These are phyloP conservation scores for Sander lucioperca DNA, from an alignment of 2,113 vertebrate genomes.

Conservation along the genomic window DNA sequence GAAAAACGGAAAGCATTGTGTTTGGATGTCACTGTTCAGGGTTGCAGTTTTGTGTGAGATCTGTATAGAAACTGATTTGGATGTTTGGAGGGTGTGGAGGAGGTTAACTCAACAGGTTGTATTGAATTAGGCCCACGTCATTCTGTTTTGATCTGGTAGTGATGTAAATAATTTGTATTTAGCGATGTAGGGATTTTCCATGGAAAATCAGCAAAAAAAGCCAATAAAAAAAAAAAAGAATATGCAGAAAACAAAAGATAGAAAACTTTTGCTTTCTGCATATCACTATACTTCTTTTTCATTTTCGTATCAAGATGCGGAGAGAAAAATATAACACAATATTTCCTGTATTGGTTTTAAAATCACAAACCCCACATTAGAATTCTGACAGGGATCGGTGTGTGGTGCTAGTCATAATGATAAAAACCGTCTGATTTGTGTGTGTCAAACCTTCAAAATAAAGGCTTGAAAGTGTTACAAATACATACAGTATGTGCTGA, in stretches of 20 bases:
- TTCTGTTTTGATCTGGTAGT: background rate
- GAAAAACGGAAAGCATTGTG: background rate
- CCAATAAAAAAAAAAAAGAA: too few species aligned
- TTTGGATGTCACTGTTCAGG: background rate
- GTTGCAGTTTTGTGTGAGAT: background rate
- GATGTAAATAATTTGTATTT: background rate
- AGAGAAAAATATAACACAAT: background rate
- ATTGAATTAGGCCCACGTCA: background rate
- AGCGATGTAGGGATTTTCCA: background rate
- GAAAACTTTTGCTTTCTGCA: background rate
- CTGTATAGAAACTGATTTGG: background rate
- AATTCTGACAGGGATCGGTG: background rate
- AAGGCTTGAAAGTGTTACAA: background rate
- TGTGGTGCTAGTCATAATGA: background rate
- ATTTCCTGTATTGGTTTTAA: background rate
- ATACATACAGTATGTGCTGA: background rate
- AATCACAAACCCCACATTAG: background rate
- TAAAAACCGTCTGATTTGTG: background rate
- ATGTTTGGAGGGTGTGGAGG: background rate
- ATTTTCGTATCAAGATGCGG: background rate
- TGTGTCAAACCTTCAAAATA: background rate
- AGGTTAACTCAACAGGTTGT: background rate
- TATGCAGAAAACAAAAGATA: background rate
- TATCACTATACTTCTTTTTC: background rate
- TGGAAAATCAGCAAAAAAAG: background rate